These are phyloP conservation scores for Reticulitermes speratus DNA, from an alignment of 1,140 invertebrate genomes.

Conservation along the genomic window DNA sequence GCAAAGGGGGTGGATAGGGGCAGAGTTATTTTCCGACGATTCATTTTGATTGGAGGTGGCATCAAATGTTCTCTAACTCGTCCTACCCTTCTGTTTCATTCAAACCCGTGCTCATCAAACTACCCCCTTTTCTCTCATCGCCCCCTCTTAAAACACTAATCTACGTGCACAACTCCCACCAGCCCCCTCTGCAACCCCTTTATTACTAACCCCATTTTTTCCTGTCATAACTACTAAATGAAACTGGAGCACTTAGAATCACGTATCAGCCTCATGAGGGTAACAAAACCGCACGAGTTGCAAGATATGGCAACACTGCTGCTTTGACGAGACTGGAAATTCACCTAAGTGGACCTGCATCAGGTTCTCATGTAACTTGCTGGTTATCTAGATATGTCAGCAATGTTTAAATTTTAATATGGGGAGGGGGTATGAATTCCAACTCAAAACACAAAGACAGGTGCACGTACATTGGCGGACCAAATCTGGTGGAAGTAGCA, in stretches of 20 bases:
- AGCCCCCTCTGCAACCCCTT: neutral
- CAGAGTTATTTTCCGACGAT: conserved; percentile 10
- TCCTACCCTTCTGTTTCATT: neutral
- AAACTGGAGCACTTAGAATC: neutral
- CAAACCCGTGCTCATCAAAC: neutral
- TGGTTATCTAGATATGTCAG: no score
- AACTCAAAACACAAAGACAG: no score
- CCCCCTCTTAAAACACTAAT: neutral
- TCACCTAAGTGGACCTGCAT: neutral
- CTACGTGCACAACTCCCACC: neutral
- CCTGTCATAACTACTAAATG: neutral
- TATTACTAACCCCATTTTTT: conserved; percentile 9
- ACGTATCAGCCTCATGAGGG: neutral
- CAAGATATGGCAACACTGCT: neutral
- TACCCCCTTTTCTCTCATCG: conserved; percentile 11
- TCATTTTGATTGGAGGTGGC: conserved; percentile 29
- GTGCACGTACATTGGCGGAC: no score
- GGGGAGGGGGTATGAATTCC: no score
- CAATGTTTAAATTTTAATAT: no score
- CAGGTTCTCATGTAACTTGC: neutral
- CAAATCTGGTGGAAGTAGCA: no score
- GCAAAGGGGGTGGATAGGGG: neutral
- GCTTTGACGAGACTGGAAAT: neutral
- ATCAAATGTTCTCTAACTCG: conserved; percentile 1
- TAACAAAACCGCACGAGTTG: neutral